phyloP scores from a whole-genome alignment of 2,888 invertebrate genomes.

The Odontocolon sp. region DNA sequence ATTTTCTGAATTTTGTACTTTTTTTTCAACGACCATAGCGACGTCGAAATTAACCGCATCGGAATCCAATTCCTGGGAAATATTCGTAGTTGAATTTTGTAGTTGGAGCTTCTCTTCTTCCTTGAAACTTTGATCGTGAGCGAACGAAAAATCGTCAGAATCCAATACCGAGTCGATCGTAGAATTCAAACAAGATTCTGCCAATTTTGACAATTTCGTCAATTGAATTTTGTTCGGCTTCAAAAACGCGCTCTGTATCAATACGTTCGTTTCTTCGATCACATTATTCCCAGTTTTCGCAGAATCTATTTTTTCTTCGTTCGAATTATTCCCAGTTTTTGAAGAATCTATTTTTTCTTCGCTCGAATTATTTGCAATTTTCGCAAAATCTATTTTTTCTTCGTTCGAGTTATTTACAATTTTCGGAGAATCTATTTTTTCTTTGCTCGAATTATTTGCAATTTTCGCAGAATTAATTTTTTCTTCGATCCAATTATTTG shows the following conservation, averaged over 20 bases:
- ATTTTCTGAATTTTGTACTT: not conserved
- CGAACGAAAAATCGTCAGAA: constrained; percentile 57
- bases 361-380: not conserved
- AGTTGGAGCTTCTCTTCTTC: not conserved
- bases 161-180: constrained; percentile 49
- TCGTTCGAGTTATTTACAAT: too few species aligned
- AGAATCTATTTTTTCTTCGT: not conserved
- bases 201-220: constrained; percentile 5
- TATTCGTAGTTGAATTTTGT: not conserved
- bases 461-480: not conserved
- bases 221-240: not conserved
- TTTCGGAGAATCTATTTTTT: too few species aligned
- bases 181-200: not conserved
- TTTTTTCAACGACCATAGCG: not conserved
- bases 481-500: not conserved
- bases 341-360: not conserved
- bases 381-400: too few species aligned
- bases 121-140: not conserved
- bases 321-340: not conserved
- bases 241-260: constrained; percentile 36
- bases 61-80: not conserved
- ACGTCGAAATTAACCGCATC: not conserved
- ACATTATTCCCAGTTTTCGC: not conserved
- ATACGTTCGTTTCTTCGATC: not conserved
- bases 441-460: too few species aligned